Evolutionary conservation across 2,888 invertebrate species (phyloP).

Genomic region (Acleris sparsana): DNA sequence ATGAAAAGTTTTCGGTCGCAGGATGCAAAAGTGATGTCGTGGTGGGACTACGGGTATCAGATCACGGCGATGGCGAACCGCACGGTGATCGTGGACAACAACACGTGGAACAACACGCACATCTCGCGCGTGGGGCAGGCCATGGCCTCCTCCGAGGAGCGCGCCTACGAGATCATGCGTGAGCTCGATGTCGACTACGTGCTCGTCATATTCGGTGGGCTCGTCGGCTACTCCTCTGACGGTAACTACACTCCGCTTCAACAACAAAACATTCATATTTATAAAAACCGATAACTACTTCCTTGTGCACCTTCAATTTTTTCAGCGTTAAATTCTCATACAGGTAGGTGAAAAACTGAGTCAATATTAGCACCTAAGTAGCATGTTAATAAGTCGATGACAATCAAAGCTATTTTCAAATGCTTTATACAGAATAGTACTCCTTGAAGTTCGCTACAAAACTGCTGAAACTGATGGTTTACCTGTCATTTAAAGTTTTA

Average conservation of each 20-base stretch:
- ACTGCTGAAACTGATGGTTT: too few species aligned
- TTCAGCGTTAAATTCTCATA: too few species aligned
- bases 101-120: constrained; percentile 99
- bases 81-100: constrained; percentile 98
- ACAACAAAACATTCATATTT: too few species aligned
- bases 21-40: constrained; percentile 99
- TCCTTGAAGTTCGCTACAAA: too few species aligned
- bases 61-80: constrained; percentile 99
- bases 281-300: too few species aligned
- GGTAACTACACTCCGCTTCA: constrained; percentile 79
- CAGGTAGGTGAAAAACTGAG: too few species aligned
- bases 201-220: constrained; percentile 98
- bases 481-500: too few species aligned
- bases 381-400: too few species aligned
- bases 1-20: constrained; percentile 50
- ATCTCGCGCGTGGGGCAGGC: constrained; percentile 99
- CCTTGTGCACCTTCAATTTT: too few species aligned
- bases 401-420: too few species aligned
- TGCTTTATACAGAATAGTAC: too few species aligned
- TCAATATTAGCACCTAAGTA: too few species aligned
- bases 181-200: constrained; percentile 99
- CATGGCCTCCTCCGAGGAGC: constrained; percentile 98
- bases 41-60: constrained; percentile 99
- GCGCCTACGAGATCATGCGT: constrained; percentile 98
- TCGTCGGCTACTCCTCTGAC: constrained; percentile 99